Evolutionary conservation across 2,113 vertebrate genomes (phyloP).

Genomic region (Rhinoptilus africanus): DNA sequence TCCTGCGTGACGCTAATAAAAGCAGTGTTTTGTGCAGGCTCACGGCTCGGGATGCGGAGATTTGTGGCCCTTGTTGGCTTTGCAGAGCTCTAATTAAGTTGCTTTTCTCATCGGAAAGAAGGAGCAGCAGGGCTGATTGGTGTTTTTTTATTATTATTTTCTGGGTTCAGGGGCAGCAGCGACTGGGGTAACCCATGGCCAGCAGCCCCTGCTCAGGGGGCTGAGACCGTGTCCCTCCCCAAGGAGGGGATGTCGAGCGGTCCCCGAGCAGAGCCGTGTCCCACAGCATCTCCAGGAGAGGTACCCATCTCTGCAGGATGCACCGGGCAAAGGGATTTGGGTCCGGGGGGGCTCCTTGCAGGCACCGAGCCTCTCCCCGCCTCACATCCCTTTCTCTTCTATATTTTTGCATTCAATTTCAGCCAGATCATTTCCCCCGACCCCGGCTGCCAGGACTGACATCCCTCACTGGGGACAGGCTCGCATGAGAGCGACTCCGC

Average conservation of each 20-base stretch:
- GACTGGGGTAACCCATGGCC: accelerated
- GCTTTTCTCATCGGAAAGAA: background rate
- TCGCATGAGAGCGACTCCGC: accelerated
- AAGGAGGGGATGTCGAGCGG: background rate
- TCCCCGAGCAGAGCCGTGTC: background rate
- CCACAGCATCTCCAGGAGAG: background rate
- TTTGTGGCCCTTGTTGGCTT: accelerated
- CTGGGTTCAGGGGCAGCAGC: accelerated
- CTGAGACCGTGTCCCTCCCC: background rate
- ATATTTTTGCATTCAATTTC: background rate
- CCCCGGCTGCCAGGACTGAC: background rate
- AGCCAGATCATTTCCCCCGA: background rate
- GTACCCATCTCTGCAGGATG: background rate
- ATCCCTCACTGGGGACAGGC: background rate
- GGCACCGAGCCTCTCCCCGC: accelerated
- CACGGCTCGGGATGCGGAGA: background rate
- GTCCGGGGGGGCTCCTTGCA: background rate
- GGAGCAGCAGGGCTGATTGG: background rate
- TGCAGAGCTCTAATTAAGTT: background rate
- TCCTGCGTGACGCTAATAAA: background rate
- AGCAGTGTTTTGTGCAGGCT: background rate
- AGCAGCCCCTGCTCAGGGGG: accelerated
- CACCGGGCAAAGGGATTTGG: accelerated
- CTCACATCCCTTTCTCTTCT: background rate
- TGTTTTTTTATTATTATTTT: background rate